Conservation (phyloP, 1,140 invertebrate genomes). For the Bombus terrestris region DNA sequence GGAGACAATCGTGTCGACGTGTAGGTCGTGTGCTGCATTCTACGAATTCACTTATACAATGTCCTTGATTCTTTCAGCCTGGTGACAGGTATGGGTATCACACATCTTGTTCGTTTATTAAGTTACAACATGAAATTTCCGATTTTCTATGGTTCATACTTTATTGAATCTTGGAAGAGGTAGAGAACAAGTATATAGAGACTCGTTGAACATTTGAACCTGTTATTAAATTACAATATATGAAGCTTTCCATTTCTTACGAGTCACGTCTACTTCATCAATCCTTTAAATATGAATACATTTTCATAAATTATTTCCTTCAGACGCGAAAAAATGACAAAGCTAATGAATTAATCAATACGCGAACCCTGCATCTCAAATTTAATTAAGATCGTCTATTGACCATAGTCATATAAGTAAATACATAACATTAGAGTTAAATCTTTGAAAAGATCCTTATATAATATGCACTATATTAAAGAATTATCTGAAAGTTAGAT, state of each 20-base stretch:
- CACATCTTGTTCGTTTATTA: neutral
- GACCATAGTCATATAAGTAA: too few relatives aligned
- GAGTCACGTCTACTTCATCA: too few relatives aligned
- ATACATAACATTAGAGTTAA: too few relatives aligned
- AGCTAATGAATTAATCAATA: neutral
- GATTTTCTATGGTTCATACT: too few relatives aligned
- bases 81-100: neutral
- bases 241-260: neutral
- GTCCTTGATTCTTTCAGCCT: slow-evolving; percentile 46
- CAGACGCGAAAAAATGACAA: too few relatives aligned
- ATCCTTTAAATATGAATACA: too few relatives aligned
- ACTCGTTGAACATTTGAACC: neutral
- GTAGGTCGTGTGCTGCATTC: slow-evolving; percentile 66
- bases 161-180: too few relatives aligned
- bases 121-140: neutral
- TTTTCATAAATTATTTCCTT: too few relatives aligned
- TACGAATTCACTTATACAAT: slow-evolving; percentile 42
- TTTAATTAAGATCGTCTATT: neutral
- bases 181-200: too few relatives aligned
- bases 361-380: neutral
- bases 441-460: too few relatives aligned
- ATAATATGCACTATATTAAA: too few relatives aligned
- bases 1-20: slow-evolving; percentile 40
- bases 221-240: neutral
- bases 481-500: too few relatives aligned